These are phyloP conservation scores for Gorsachius goisagi DNA, from an alignment of 2,113 vertebrate species.

Conservation along the genomic window DNA sequence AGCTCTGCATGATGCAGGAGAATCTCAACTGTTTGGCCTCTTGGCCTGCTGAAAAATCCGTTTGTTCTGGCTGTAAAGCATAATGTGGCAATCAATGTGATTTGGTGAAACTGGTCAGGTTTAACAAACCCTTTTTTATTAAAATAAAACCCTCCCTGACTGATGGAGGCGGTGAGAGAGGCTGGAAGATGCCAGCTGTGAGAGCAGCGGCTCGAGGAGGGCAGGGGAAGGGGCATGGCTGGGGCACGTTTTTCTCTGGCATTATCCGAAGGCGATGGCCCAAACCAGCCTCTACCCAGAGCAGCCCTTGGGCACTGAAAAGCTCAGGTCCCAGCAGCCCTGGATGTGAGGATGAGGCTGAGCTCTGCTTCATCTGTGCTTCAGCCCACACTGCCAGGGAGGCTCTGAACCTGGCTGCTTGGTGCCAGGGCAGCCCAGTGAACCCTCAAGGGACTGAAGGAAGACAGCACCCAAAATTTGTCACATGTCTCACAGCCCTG, in stretches of 20 bases:
- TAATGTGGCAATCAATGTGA: rapidly evolving
- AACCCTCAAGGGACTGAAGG: not conserved
- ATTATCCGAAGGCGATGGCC: rapidly evolving
- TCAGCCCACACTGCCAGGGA: not conserved
- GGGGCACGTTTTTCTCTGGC: rapidly evolving
- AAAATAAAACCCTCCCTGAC: not conserved
- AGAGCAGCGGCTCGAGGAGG: not conserved
- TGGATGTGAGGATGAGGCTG: not conserved
- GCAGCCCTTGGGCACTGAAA: rapidly evolving
- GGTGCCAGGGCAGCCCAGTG: rapidly evolving
- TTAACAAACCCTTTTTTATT: not conserved
- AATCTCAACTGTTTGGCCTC: not conserved
- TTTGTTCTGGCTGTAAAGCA: not conserved
- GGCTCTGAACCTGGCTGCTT: not conserved
- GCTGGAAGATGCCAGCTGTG: not conserved
- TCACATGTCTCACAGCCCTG: rapidly evolving
- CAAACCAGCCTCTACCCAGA: rapidly evolving
- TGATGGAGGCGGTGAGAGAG: not conserved
- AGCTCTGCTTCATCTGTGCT: not conserved
- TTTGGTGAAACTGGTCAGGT: not conserved
- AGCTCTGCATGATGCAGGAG: not conserved
- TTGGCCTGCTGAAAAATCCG: not conserved
- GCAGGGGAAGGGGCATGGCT: not conserved
- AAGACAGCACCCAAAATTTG: too few relatives aligned
- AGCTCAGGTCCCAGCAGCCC: not conserved